Base-by-base conservation (phyloP, 2,888 invertebrate genomes). In the Acrobasis suavella region DNA sequence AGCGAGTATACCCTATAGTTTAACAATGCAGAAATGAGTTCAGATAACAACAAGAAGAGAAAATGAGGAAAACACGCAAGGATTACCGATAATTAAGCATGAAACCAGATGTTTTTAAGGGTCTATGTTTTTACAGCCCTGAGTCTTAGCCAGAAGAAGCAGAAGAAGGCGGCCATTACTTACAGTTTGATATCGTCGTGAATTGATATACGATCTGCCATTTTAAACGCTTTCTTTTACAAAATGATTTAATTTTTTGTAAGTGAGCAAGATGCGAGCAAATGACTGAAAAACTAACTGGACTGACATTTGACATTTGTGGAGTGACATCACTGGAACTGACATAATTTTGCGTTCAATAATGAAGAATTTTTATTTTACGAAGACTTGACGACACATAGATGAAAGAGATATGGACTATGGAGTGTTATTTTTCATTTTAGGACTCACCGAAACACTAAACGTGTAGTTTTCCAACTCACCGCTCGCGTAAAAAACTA, bases 111-210 rank as follows among this genome's bases (percentile, higher is more conserved):
- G 51, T 52, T 37, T 37, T 17, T 2, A 46, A 58, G 17, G 22
- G 17, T n/a, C n/a, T 46, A 12, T 50, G 1, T 10, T 49, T 37
- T 5, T 6, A 37, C 14, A 22, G n/a, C n/a, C 46, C 46, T 46
- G 46, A 5, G 3, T 46, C 46, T n/a, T n/a, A 14, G 1, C n/a
- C 5, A 46, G 3, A 46, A n/a, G 14, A 15, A 16, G 15, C 1
- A n/a, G n/a, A n/a, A n/a, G n/a, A n/a, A 32, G 32, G 16, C 22
- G 12, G 37, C 15, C 10, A 14, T 46, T 65, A 94, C 95, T 95
- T 86, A 95, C 95, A 96, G 84, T 85, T 95, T 95, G 85, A 96
- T 94, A 86, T 96, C 96, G 92, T 96, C 95, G 81, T 95, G 94
- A 72, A 96, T 93, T 80, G 80, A 68, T 94, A 95, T 80, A 88